Base-by-base conservation (phyloP, 2,113 vertebrate genomes). In the Etia nguti region DNA sequence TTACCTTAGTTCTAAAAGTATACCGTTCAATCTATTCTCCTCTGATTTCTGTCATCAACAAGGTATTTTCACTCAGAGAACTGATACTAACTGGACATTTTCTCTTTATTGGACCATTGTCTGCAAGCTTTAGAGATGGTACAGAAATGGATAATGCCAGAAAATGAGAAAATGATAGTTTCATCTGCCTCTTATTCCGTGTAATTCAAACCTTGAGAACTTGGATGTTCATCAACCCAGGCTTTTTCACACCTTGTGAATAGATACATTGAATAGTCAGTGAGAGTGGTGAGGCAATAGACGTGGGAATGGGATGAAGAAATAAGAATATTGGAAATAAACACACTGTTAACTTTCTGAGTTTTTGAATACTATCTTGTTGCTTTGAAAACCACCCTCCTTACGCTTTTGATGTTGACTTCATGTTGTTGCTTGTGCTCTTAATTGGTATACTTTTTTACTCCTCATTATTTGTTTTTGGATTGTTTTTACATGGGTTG, bases 371-470 rank as follows among this genome's bases (percentile, higher is more conserved):
- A 48, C 18, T 1, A 0, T 75, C 9, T 16, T 46, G 20, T 41
- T 65, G 5, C 52, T 86, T 52, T 82, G 48, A 86, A 34, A 43
- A 68, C 8, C 13, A 13, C 1, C 4, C 20, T n/a, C 8, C 54
- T 83, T 18, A 11, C 55, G 36, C 41, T 31, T 79, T 24, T 41
- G 16, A 18, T 70, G 20, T 83, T 80, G 18, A 88, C 26, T 80
- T 57, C 31, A 54, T 80, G 29, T 24, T 57, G 6, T 62, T 62
- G 10, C 50, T 79, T 60, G n/a, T 86, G 18, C 29, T 82, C 46
- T 57, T 31, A 84, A 83, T 83, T 77, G 79, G 43, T 82, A 80
- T 11, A 55, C 12, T 84, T 68, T 57, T 57, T n/a, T 34, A 36
- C 8, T 82, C 10, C 2, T 46, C 6, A 5, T 15, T 15, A 18